These are phyloP conservation scores for Spicauda simplicius DNA, from an alignment of 2,888 invertebrate genomes.

Conservation along the genomic window DNA sequence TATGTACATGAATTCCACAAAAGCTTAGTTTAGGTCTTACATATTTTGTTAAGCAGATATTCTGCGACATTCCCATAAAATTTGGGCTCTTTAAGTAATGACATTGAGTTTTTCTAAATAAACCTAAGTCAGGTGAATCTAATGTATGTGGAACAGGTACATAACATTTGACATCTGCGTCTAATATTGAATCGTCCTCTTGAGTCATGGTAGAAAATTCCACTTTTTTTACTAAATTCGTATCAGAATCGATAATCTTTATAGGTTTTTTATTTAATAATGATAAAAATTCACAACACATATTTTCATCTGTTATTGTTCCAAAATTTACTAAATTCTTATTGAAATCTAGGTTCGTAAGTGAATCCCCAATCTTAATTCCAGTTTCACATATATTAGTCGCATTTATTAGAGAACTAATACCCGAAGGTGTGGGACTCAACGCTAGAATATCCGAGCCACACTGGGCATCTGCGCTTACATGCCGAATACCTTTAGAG, in stretches of 20 bases:
- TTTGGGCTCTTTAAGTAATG: slow-evolving; percentile 2
- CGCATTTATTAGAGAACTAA: slow-evolving; percentile 56
- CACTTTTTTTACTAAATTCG: slow-evolving; percentile 38
- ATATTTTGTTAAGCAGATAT: slow-evolving; percentile 45
- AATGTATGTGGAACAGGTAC: slow-evolving; percentile 45
- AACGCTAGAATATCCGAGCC: slow-evolving; percentile 61
- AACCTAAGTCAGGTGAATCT: background rate
- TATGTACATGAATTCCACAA: slow-evolving; percentile 72
- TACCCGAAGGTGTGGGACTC: slow-evolving; percentile 54
- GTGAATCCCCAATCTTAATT: slow-evolving; percentile 58
- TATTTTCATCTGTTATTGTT: slow-evolving; percentile 45
- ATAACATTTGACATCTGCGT: slow-evolving; percentile 47
- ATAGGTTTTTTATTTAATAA: slow-evolving; percentile 43
- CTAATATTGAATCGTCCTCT: slow-evolving; percentile 15
- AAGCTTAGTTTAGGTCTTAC: slow-evolving; percentile 55
- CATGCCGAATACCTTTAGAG: slow-evolving; percentile 74
- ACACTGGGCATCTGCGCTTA: slow-evolving; percentile 72
- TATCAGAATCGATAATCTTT: slow-evolving; percentile 59
- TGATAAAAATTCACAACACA: slow-evolving; percentile 6
- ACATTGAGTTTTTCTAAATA: background rate
- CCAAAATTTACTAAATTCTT: slow-evolving; percentile 52
- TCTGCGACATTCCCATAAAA: slow-evolving; percentile 22
- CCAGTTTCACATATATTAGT: slow-evolving; percentile 54
- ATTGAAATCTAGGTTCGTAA: slow-evolving; percentile 41
- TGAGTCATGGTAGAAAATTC: slow-evolving; percentile 49